Evolutionary conservation across 2,888 invertebrate species (phyloP).

Genomic region (Colostygia pectinataria): DNA sequence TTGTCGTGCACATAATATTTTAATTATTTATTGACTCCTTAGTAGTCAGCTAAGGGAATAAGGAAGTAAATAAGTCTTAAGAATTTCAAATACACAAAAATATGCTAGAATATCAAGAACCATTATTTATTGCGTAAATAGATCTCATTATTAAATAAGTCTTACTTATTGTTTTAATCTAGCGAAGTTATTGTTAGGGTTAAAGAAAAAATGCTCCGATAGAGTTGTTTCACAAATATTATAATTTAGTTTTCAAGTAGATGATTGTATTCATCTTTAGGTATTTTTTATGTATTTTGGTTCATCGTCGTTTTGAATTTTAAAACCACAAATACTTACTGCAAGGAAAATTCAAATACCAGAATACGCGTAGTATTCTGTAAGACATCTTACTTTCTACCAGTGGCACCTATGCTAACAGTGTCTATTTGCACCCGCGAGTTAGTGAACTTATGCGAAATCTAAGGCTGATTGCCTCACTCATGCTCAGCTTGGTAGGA

Average conservation of each 20-base stretch:
- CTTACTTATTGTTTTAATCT: no score
- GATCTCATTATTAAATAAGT: no score
- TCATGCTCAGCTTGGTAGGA: slow-evolving; percentile 27
- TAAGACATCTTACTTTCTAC: slow-evolving; percentile 58
- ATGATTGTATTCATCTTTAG: no score
- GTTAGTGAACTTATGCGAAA: slow-evolving; percentile 26
- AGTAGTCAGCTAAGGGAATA: not conserved
- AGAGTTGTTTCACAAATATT: no score
- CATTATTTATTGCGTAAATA: no score
- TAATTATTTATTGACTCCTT: slow-evolving; percentile 27
- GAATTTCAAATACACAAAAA: no score
- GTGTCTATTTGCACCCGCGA: slow-evolving; percentile 45
- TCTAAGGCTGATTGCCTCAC: slow-evolving; percentile 19
- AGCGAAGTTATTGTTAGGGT: no score
- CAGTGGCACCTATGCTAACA: slow-evolving; percentile 48
- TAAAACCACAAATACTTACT: slow-evolving; percentile 4
- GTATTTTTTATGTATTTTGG: no score
- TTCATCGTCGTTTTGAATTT: no score
- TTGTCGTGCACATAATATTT: slow-evolving; percentile 45
- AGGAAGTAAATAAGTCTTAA: not conserved
- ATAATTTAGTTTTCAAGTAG: no score
- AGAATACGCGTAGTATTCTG: slow-evolving; percentile 30
- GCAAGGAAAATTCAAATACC: slow-evolving; percentile 25
- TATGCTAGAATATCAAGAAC: no score
- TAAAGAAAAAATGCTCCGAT: no score